Evolutionary conservation across 2,113 vertebrate species (phyloP), one percentile per base, ranked within the genome.

Genomic region (Malurus alboscapulatus): DNA sequence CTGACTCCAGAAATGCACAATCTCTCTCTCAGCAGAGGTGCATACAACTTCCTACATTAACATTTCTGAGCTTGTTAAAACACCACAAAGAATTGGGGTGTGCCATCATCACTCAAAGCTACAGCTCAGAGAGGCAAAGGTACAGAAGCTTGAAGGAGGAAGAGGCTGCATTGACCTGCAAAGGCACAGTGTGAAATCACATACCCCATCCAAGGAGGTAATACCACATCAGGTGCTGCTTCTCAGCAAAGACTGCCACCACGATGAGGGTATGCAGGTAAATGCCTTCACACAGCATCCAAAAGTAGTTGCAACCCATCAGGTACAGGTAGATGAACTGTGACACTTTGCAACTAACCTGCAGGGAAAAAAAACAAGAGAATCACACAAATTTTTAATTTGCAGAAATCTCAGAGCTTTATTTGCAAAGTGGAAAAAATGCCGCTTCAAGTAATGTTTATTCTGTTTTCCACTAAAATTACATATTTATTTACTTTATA

Each of bases 231-330:
- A 99, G 94, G 94, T 99, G 99, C 68, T 99, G 99, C 74, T 99
- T 99, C 97, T 99, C 99, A 7, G 98, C 98, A 94, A 99, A 99
- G 85, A 99, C 99, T 2, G 99, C 99, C 95, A 99, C 99, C 59
- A 99, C 99, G 15, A 99, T 99, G 85, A 99, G 99, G 0, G 99
- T 99, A 83, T 99, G 99, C 69, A 99, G 97, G 94, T 99, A 99
- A 61, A 99, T 99, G 20, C 99, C 99, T 96, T 99, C 99, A 88
- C 99, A 99, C 77, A 99, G 97, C 99, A 99, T 99, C 99, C 99
- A 99, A 82, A 99, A 99, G 97, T 99, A 99, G 92, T 99, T 99
- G 95, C 99, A 99, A 54, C 98, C 98, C 94, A 99, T 99, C 57
- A 99, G 97, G 95, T 99, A 99, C 21, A 99, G 97, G 72, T 99